Conservation (phyloP, 2,888 invertebrate species). For the Bombyx huttoni region DNA sequence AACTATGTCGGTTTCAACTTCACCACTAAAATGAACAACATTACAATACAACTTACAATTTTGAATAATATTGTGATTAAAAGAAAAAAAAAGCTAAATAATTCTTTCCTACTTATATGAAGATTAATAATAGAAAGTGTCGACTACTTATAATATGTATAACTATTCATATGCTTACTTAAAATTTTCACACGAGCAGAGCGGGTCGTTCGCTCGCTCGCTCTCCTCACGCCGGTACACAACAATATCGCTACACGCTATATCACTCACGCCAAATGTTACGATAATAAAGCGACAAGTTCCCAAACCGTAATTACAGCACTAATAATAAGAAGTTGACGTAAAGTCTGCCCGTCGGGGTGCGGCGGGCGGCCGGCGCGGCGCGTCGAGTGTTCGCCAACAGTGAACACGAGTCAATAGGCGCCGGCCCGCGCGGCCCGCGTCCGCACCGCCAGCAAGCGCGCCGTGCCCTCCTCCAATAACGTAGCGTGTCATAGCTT, state of each 20-base stretch:
- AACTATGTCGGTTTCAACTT: constrained; percentile 26
- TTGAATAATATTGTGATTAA: constrained; percentile 71
- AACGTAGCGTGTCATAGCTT: constrained; percentile 63
- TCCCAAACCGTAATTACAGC: constrained; percentile 54
- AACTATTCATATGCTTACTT: constrained; percentile 65
- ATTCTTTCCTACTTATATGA: constrained; percentile 71
- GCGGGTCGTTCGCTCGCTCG: constrained; percentile 15
- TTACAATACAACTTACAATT: constrained; percentile 71
- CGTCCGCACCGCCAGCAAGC: constrained; percentile 39
- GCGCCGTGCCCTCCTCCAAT: constrained; percentile 46
- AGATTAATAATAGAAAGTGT: constrained; percentile 72
- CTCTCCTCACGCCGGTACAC: constrained; percentile 30
- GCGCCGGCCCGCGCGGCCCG: constrained; percentile 24
- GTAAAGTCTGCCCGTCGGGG: constrained; percentile 11
- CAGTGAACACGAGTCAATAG: constrained; percentile 28
- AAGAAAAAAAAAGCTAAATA: constrained; percentile 69
- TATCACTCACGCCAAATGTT: constrained; percentile 54
- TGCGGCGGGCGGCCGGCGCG: constrained; percentile 10
- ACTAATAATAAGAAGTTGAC: constrained; percentile 45
- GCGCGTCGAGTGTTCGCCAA: constrained; percentile 17
- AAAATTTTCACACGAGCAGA: constrained; percentile 65
- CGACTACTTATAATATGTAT: constrained; percentile 69
- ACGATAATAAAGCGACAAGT: constrained; percentile 53
- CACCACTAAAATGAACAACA: constrained; percentile 59
- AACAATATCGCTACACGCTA: constrained; percentile 52